Base-by-base conservation (phyloP, 2,797 vertebrate genomes). In the Myotis vivesi region DNA sequence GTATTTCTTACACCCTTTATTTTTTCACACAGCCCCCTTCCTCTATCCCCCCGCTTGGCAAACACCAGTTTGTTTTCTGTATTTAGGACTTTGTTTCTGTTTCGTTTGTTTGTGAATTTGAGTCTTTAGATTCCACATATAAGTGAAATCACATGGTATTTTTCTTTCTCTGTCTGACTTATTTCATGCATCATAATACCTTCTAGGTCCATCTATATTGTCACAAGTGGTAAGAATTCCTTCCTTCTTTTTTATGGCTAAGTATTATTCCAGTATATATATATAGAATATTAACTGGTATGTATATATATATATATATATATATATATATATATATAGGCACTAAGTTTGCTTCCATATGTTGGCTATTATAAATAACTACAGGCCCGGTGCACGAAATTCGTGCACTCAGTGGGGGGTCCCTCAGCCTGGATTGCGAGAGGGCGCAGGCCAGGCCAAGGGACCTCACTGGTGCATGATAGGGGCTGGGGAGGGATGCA, bases 11-110 rank as follows among this genome's bases (percentile, higher is more conserved):
- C 44, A 44, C 4, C 25, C 22, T 72, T 28, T 23, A 46, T 7
- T 44, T 72, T 72, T 72, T 17, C 41, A 17, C 25, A 44, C 41
- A 73, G 28, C 15, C 23, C 22, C 7, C 11, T 73, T 30, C 16
- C 2, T 0, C 5, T 5, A 10, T 5, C 3, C 11, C 22, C 11
- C 8, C 8, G 8, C 53, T 55, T 49, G n/a, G 23, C n/a, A 87
- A 38, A 23, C 11, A 64, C 57, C 15, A 73, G 71, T 76, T 15
- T 44, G 33, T 22, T 69, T 11, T 80, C 30, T 71, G 3, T n/a
- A 53, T 88, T 38, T 68, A 36, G 25, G 11, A 30, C 8, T 68
- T 76, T 85, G 23, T 59, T 19, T 53, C 22, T 36, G 62, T 72
- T 53, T 79, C 10, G 3, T 36, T 57, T 16, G 23, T 46, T 30